These are phyloP conservation scores for Astreopora myriophthalma DNA, from an alignment of 64 coral and sea anemone genomes.

Conservation along the genomic window DNA sequence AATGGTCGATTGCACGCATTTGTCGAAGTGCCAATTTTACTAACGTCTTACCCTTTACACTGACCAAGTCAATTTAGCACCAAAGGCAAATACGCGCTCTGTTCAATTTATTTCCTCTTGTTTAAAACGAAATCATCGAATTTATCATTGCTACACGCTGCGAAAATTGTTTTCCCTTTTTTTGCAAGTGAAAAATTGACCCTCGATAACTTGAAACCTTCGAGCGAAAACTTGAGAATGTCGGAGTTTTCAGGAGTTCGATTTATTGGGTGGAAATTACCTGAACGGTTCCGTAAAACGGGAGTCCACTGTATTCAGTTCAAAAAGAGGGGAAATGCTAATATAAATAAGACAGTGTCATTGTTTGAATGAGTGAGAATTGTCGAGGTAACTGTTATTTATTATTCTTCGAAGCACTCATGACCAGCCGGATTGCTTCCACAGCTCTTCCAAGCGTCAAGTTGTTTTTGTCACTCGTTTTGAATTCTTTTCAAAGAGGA, in stretches of 20 bases:
- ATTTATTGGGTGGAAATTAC: background rate
- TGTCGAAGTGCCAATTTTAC: background rate
- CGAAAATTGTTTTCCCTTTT: background rate
- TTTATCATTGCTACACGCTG: background rate
- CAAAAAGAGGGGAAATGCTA: background rate
- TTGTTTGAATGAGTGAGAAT: background rate
- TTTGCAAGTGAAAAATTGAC: too few species aligned
- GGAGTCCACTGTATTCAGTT: background rate
- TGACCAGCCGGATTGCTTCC: background rate
- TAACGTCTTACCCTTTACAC: background rate
- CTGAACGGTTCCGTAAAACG: background rate
- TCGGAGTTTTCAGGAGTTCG: too few species aligned
- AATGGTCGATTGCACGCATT: background rate
- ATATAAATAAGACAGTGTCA: background rate
- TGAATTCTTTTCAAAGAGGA: background rate
- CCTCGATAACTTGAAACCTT: too few species aligned
- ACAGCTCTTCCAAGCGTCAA: background rate
- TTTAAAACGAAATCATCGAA: background rate
- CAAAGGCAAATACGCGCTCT: background rate
- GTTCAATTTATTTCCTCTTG: background rate
- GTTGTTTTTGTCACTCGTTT: slow-evolving; percentile 66
- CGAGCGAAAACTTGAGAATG: too few species aligned
- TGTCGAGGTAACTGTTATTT: background rate
- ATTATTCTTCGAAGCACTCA: background rate
- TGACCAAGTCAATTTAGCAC: background rate